phyloP scores from a whole-genome alignment of 2,888 invertebrate species.

The Stenurella melanura region DNA sequence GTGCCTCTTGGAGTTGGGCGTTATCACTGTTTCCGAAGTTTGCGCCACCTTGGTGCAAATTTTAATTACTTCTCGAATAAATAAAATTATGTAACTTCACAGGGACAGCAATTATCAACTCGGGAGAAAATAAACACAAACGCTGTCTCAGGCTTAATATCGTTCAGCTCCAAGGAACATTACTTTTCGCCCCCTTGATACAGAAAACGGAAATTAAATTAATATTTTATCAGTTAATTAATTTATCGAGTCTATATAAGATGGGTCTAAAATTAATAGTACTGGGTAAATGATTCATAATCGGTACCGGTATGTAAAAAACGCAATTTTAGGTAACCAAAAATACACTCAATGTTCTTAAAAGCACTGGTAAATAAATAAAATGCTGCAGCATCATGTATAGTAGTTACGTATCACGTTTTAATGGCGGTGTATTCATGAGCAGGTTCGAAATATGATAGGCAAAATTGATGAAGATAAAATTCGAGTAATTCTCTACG shows the following conservation, averaged over 20 bases:
- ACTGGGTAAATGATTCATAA: background rate
- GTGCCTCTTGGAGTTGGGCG: slow-evolving; percentile 69
- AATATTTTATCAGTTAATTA: background rate
- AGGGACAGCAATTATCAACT: slow-evolving; percentile 15
- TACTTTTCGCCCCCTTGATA: background rate
- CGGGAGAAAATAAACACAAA: background rate
- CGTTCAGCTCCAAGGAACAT: slow-evolving; percentile 2
- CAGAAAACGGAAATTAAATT: background rate
- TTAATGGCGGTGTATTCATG: no score
- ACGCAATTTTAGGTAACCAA: no score
- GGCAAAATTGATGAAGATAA: no score
- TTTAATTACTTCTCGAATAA: slow-evolving; percentile 46
- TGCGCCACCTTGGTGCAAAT: slow-evolving; percentile 66
- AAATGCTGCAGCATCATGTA: no score
- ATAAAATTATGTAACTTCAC: slow-evolving; percentile 43
- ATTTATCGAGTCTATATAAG: slow-evolving; percentile 1
- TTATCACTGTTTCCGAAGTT: slow-evolving; percentile 63
- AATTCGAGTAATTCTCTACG: no score
- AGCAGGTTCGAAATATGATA: no score
- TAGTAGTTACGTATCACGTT: no score
- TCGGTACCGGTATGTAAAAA: background rate
- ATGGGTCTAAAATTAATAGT: slow-evolving; percentile 1
- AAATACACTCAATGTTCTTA: no score
- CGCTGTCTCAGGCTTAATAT: background rate
- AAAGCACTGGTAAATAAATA: no score